These are phyloP conservation scores for Trachelus iudaicus DNA, from an alignment of 2,888 invertebrate genomes.

Conservation along the genomic window DNA sequence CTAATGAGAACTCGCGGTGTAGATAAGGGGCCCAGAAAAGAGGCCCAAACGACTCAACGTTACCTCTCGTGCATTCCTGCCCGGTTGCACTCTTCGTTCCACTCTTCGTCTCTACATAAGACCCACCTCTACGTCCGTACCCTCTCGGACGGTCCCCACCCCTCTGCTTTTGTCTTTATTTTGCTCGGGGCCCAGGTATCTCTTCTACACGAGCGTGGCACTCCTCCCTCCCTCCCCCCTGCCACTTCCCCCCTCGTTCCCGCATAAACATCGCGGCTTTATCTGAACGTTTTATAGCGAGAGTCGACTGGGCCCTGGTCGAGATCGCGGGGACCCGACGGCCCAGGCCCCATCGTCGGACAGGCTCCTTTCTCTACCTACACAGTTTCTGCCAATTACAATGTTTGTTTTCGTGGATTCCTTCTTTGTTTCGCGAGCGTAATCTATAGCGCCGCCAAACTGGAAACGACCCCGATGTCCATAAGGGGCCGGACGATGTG, in stretches of 20 bases:
- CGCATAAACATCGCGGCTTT: constrained; percentile 60
- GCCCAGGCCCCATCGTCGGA: background rate
- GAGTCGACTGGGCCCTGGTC: constrained; percentile 3
- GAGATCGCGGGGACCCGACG: background rate
- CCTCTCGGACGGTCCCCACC: constrained; percentile 5
- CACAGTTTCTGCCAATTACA: constrained; percentile 27
- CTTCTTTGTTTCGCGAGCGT: constrained; percentile 36
- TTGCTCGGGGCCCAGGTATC: constrained; percentile 45
- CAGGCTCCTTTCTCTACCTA: constrained; percentile 1
- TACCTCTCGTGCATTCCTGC: constrained; percentile 41
- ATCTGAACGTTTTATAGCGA: constrained; percentile 57
- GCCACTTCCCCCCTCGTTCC: constrained; percentile 34
- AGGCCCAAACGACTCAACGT: constrained; percentile 34
- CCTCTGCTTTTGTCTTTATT: constrained; percentile 53
- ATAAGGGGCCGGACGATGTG: constrained; percentile 23
- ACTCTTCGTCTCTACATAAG: background rate
- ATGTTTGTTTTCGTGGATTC: constrained; percentile 32
- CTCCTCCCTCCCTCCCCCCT: constrained; percentile 34
- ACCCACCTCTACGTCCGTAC: background rate
- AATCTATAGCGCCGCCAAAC: constrained; percentile 29
- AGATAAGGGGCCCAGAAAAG: constrained; percentile 31
- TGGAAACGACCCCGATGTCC: constrained; percentile 26
- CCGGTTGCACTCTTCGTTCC: constrained; percentile 39
- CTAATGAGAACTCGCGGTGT: constrained; percentile 17
- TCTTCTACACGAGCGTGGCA: constrained; percentile 28